Percentiles rank a stretch among this genome's conserved stretches.
Conservation (phyloP, 1,140 invertebrate genomes). For the Lysiphlebus fabarum region DNA sequence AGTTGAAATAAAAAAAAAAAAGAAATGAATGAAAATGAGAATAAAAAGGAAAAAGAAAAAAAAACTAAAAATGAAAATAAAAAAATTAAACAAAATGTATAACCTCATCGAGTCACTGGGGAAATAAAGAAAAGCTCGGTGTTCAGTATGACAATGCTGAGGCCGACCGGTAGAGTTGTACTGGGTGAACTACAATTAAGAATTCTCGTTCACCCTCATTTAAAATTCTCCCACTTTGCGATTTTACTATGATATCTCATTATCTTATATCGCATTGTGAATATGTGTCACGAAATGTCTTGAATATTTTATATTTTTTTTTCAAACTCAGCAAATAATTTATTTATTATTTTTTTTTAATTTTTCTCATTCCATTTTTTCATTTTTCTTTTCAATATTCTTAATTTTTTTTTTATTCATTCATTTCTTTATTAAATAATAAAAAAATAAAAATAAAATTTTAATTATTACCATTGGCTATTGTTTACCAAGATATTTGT, state of each 20-base stretch:
- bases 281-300: neutral
- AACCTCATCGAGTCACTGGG: conserved; percentile 55
- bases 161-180: conserved; percentile 34
- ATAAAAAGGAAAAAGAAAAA: conserved; percentile 33
- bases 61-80: conserved; percentile 22
- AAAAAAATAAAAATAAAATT: too few relatives aligned
- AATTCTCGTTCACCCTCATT: conserved; percentile 43
- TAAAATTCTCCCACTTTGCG: conserved; percentile 27
- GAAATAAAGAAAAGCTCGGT: conserved; percentile 55
- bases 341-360: too few relatives aligned
- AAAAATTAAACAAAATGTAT: conserved; percentile 53
- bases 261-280: conserved; percentile 6
- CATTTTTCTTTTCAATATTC: too few relatives aligned
- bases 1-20: conserved; percentile 38
- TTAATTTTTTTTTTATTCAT: too few relatives aligned
- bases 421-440: too few relatives aligned
- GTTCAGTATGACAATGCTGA: conserved; percentile 52
- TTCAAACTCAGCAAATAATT: too few relatives aligned
- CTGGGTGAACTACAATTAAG: conserved; percentile 48
- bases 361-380: too few relatives aligned
- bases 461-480: too few relatives aligned
- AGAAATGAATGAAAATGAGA: neutral
- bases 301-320: conserved; percentile 12
- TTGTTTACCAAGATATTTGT: too few relatives aligned
- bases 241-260: neutral